Conservation (phyloP, 1,140 invertebrate species). For the Dinothrombium tinctorium region DNA sequence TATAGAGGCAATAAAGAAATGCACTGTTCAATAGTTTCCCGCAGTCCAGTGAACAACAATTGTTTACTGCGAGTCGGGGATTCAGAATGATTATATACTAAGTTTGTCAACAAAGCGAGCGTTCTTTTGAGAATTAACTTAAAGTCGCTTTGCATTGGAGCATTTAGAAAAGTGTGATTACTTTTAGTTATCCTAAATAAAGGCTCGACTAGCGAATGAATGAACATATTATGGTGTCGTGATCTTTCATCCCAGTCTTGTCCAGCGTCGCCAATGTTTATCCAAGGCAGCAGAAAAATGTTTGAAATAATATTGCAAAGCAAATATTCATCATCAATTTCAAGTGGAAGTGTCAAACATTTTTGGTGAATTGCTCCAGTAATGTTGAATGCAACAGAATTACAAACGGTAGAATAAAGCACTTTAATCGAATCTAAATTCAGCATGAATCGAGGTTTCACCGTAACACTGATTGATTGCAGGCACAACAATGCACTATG, state of each 20-base stretch:
- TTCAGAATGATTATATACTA: constrained; percentile 23
- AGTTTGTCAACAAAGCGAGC: constrained; percentile 23
- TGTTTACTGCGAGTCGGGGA: constrained; percentile 31
- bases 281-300: constrained; percentile 30
- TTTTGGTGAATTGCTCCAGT: constrained; percentile 1
- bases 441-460: neutral
- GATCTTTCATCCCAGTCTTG: constrained; percentile 27
- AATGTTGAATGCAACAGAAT: neutral
- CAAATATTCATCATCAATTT: constrained; percentile 21
- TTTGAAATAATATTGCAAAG: constrained; percentile 29
- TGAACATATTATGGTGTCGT: constrained; percentile 16
- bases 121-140: constrained; percentile 21
- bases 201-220: constrained; percentile 13
- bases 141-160: neutral
- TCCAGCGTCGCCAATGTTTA: constrained; percentile 21
- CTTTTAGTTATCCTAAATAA: neutral
- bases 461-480: neutral
- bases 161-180: constrained; percentile 3
- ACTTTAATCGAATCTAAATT: neutral
- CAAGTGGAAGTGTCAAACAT: neutral
- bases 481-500: neutral
- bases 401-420: neutral
- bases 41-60: constrained; percentile 24
- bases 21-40: constrained; percentile 23
- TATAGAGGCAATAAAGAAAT: constrained; percentile 27